Percentiles rank a stretch among this genome's conserved stretches.
These are phyloP conservation scores for Panagrolaimus sp. DNA, from an alignment of 1,140 invertebrate species.

Conservation along the genomic window DNA sequence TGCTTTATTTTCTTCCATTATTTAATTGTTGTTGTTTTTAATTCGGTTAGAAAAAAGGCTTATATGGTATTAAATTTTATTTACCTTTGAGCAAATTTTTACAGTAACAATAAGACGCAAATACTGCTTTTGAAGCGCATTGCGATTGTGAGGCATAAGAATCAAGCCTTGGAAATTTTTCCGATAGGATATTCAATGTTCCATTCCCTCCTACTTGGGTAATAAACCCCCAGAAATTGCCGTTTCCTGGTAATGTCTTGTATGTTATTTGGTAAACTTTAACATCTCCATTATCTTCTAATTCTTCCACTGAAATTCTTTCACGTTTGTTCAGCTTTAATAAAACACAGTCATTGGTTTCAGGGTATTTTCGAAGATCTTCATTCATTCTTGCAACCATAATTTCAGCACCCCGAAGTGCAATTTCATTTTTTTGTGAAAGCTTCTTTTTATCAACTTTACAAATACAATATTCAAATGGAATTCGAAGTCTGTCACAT, in stretches of 20 bases:
- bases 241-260: background rate
- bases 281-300: background rate
- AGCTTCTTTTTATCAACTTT: background rate
- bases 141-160: background rate
- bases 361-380: no score
- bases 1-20: no score
- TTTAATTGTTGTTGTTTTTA: no score
- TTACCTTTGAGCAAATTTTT: background rate
- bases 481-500: constrained; percentile 14
- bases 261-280: background rate
- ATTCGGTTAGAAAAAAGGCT: no score
- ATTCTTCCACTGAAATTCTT: background rate
- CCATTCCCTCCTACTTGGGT: background rate
- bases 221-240: background rate
- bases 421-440: background rate
- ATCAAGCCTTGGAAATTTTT: background rate
- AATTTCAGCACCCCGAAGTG: background rate
- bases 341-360: no score
- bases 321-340: no score
- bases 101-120: constrained; percentile 5
- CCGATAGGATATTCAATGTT: background rate
- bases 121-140: background rate
- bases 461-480: constrained; percentile 22
- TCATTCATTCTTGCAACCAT: background rate
- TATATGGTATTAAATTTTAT: no score